Base-by-base conservation (phyloP, 2,797 vertebrate species). In the Sebastes vulpes region DNA sequence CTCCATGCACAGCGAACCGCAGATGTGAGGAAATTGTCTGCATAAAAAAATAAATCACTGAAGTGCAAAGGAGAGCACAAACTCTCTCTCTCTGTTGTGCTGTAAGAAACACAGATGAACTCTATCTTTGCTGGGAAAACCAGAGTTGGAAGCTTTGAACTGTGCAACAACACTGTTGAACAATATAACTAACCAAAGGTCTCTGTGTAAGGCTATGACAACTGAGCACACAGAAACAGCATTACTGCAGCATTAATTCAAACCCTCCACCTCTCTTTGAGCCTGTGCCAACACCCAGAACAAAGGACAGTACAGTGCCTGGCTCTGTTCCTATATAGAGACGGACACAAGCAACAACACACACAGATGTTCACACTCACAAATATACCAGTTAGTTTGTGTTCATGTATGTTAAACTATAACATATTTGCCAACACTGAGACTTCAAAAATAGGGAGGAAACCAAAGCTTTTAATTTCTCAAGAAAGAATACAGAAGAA, bases 21-120 rank as follows among this genome's bases (percentile, higher is more conserved):
- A 84, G 68, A 78, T 65, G 60, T 75, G 75, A 70, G 74, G 53
- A 90, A 83, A 85, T 7, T 65, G 60, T 53, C 35, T 20, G n/a
- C 31, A 64, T 65, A n/a, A 14, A 26, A n/a, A 54, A 32, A 63
- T 38, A 57, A 73, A 77, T 32, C 64, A 21, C 57, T 25, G 29
- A 72, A 72, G 54, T 67, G 57, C 48, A 58, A 61, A 59, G 31
- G 54, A 80, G 14, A 5, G 8, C 20, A 61, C 28, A 50, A 10
- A 23, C 10, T 48, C 11, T 21, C 32, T 60, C 11, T 56, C 8
- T 64, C 7, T 59, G n/a, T 42, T 63, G 61, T 26, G 52, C 52
- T 66, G 26, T 11, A 32, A 32, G 20, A 69, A 65, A 32, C 16
- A 65, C 52, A 7, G 31, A 9, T 26, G 20, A 64, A 42, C 23